phyloP scores from a whole-genome alignment of 2,888 invertebrate species.

The Torymus aiolomorphi region DNA sequence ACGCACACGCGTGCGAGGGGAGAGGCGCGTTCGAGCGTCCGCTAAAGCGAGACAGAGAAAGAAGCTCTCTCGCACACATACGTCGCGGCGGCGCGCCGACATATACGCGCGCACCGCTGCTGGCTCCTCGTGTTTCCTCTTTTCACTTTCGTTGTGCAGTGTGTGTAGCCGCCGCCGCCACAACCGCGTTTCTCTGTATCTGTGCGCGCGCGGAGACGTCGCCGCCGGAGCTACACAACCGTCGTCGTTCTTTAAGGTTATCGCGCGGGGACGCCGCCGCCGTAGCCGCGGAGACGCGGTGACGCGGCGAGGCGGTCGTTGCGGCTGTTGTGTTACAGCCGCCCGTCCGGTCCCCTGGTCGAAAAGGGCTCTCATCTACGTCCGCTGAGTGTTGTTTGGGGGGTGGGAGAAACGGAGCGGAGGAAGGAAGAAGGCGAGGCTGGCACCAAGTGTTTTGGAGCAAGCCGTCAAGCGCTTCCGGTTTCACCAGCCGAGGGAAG shows the following conservation, averaged over 20 bases:
- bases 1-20: constrained; percentile 28
- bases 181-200: background rate
- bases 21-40: too few relatives aligned
- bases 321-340: too few relatives aligned
- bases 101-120: background rate
- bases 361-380: too few relatives aligned
- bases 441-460: too few relatives aligned
- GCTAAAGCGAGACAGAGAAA: too few relatives aligned
- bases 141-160: constrained; percentile 53
- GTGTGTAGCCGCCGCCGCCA: constrained; percentile 44
- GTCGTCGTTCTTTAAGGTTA: constrained; percentile 56
- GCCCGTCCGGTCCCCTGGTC: too few relatives aligned
- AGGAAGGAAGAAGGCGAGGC: background rate
- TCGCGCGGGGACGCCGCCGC: constrained; percentile 1
- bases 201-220: constrained; percentile 30
- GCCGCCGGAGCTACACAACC: constrained; percentile 32
- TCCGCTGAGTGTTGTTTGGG: background rate
- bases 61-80: constrained; percentile 20
- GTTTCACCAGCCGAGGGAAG: too few relatives aligned
- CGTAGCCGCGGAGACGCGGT: constrained; percentile 18
- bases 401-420: too few relatives aligned
- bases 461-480: too few relatives aligned
- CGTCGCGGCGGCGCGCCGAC: constrained; percentile 20
- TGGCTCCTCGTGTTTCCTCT: constrained; percentile 56
- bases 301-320: background rate